Conservation (phyloP, 2,888 invertebrate genomes). For the Oxystoma pomonae region DNA sequence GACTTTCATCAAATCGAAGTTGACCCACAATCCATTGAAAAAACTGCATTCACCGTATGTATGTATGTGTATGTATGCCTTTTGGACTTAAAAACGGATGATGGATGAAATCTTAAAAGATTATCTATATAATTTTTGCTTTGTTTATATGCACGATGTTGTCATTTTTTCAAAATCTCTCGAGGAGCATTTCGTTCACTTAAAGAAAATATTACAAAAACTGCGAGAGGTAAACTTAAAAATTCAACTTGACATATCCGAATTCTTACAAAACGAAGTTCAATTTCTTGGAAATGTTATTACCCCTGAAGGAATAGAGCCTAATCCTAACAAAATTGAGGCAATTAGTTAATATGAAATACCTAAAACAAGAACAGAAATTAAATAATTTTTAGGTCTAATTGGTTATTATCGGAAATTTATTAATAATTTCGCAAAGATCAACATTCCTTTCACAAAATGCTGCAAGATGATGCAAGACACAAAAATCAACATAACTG, state of each 20-base stretch:
- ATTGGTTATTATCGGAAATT: constrained; percentile 4
- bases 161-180: constrained; percentile 17
- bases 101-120: constrained; percentile 9
- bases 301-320: constrained; percentile 9
- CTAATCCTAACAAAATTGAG: constrained; percentile 14
- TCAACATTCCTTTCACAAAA: constrained; percentile 19
- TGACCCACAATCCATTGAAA: neutral
- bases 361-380: constrained; percentile 14
- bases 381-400: constrained; percentile 9
- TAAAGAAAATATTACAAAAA: constrained; percentile 7
- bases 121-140: constrained; percentile 5
- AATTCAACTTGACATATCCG: constrained; percentile 11
- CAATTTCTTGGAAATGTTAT: constrained; percentile 8
- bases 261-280: constrained; percentile 14
- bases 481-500: constrained; percentile 2
- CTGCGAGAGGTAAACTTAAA: constrained; percentile 13
- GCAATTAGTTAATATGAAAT: constrained; percentile 10
- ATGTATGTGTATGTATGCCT: neutral
- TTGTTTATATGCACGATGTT: constrained; percentile 15
- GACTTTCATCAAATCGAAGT: too few relatives aligned
- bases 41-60: neutral
- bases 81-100: constrained; percentile 5
- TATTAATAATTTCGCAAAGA: constrained; percentile 14
- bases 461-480: constrained; percentile 19
- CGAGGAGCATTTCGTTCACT: constrained; percentile 10